Conservation (phyloP, 2,113 vertebrate genomes). For the Tricholaema leucomelas region DNA sequence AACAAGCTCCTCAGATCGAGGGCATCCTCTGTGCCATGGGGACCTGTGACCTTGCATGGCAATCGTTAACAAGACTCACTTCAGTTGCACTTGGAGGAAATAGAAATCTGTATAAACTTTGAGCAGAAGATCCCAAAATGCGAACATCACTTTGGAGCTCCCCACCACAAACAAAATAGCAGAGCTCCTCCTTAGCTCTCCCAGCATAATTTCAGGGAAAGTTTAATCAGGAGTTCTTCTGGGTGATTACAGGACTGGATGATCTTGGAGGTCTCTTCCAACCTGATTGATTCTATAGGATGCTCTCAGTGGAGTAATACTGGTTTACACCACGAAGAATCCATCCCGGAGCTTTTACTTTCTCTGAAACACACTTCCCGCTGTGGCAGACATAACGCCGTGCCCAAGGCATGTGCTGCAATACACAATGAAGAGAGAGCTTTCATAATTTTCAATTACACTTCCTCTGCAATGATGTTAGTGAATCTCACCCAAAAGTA, state of each 20-base stretch:
- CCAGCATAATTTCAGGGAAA: neutral
- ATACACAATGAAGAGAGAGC: conserved; percentile 77
- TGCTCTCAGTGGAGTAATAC: neutral
- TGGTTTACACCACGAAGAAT: conserved; percentile 22
- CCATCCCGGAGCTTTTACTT: conserved; percentile 55
- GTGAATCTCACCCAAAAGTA: conserved; percentile 79
- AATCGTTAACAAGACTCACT: neutral
- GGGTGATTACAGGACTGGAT: neutral
- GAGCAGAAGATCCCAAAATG: neutral
- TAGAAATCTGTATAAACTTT: neutral
- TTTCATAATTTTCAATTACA: conserved; percentile 82
- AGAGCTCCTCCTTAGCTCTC: neutral
- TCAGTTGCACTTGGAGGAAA: neutral
- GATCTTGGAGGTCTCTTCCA: too few relatives aligned
- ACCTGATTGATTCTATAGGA: too few relatives aligned
- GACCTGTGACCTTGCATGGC: neutral
- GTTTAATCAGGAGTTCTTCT: neutral
- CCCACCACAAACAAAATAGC: neutral
- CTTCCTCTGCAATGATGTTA: conserved; percentile 79
- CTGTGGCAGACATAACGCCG: conserved; percentile 74
- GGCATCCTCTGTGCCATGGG: rapidly evolving
- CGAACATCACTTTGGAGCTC: neutral
- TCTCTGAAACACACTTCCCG: conserved; percentile 68
- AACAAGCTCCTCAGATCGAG: neutral
- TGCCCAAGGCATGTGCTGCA: conserved; percentile 68